phyloP scores from a whole-genome alignment of 2,113 vertebrate species.

The Corynorhinus townsendii region DNA sequence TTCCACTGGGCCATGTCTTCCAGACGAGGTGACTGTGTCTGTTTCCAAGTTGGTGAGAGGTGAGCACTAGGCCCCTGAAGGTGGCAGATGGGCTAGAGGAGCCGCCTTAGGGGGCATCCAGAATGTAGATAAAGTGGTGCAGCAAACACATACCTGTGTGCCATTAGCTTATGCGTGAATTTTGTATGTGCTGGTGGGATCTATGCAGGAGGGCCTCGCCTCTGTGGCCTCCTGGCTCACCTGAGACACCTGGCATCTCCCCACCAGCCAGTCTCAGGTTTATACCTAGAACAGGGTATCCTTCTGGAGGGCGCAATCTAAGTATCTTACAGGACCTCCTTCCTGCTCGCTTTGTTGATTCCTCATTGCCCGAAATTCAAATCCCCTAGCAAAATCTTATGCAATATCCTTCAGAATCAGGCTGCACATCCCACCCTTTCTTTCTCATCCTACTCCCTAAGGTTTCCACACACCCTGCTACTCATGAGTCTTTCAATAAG shows the following conservation, averaged over 20 bases:
- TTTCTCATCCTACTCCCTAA: neutral
- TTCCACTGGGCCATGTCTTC: neutral
- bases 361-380: neutral
- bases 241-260: neutral
- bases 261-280: neutral
- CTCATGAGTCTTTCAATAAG: neutral
- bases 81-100: neutral
- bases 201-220: neutral
- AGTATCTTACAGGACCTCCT: neutral
- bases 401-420: neutral
- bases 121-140: neutral
- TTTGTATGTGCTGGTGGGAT: neutral
- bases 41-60: neutral
- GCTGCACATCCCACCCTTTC: neutral
- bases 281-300: neutral
- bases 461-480: neutral
- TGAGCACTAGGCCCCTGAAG: neutral
- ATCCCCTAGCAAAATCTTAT: neutral
- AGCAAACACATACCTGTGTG: neutral
- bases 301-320: neutral
- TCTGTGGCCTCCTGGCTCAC: neutral
- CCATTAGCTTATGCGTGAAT: neutral
- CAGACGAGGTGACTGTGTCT: neutral
- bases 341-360: neutral
- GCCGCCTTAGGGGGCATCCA: neutral